Evolutionary conservation across 2,797 vertebrate genomes (phyloP), one percentile per base, ranked within the genome.

Genomic region (Tachyglossus aculeatus): DNA sequence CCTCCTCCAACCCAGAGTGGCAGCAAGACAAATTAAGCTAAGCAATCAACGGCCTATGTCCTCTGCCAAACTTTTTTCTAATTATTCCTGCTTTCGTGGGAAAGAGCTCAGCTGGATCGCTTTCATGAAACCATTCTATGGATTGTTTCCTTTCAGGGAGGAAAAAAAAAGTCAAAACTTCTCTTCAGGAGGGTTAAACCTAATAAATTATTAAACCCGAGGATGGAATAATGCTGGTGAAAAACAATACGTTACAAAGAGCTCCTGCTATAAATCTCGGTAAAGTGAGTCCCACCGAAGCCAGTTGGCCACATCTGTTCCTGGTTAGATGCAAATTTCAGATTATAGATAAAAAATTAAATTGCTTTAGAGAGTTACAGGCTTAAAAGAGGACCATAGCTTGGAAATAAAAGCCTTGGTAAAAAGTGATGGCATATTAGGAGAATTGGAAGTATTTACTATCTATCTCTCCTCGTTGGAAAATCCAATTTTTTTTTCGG

Each of bases 281-380:
- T 73, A 84, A 59, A 82, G 58, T 72, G 60, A 70, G 58, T 77
- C 48, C 84, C 85, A 58, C 74, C 85, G 84, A 82, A 91, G 68
- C 60, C 79, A 87, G 78, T 84, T 90, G 85, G 85, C 88, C 77
- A 88, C 87, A 91, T 90, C 87, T 91, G 89, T 88, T 88, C 79
- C 63, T 73, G 80, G 73, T 91, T 91, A 91, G 82, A 88, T 83
- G 77, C 79, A 89, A 90, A 90, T 84, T 92, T 91, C 74, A 87
- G 83, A 91, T 91, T 90, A 86, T 73, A 88, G 81, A 86, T 88
- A 78, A 88, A 90, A 81, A 87, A 77, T 58, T 76, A 82, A 86
- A 88, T 90, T 78, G 77, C 69, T 88, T 89, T 89, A 80, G 83
- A 86, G 88, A 83, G 67, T 76, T 86, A 82, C 56, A 83, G 76